phyloP scores from a whole-genome alignment of 2,797 vertebrate species.

The Rhinatrema bivittatum region DNA sequence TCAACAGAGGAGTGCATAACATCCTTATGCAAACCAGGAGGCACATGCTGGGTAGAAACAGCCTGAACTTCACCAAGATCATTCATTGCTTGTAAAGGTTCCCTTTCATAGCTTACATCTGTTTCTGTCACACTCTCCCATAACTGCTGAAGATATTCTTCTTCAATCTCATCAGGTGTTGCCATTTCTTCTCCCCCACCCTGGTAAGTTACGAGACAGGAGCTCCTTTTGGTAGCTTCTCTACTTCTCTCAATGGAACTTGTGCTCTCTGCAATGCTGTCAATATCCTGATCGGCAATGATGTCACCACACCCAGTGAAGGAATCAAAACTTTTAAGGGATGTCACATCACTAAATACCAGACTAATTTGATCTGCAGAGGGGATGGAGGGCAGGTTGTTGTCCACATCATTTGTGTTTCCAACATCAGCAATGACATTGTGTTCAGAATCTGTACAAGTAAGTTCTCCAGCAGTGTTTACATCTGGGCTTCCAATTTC shows the following conservation, averaged over 20 bases:
- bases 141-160: constrained; percentile 62
- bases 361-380: constrained; percentile 75
- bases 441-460: constrained; percentile 36
- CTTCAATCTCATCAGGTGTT: constrained; percentile 77
- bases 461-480: constrained; percentile 19
- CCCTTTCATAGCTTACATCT: constrained; percentile 52
- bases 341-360: constrained; percentile 78
- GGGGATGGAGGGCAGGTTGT: constrained; percentile 35
- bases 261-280: constrained; percentile 77
- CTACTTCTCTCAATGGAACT: constrained; percentile 78
- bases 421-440: constrained; percentile 38
- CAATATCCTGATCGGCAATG: constrained; percentile 91
- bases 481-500: background rate
- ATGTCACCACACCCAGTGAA: constrained; percentile 94
- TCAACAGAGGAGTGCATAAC: constrained; percentile 43
- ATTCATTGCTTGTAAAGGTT: constrained; percentile 35
- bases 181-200: constrained; percentile 97
- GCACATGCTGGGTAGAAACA: constrained; percentile 31
- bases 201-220: constrained; percentile 91
- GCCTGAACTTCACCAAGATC: constrained; percentile 38
- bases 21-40: constrained; percentile 42
- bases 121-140: constrained; percentile 53
- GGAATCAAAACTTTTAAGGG: constrained; percentile 94
- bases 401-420: constrained; percentile 36
- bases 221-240: constrained; percentile 75